Conservation (phyloP, 92 coral and sea anemone genomes). For the Porites cylindrica region DNA sequence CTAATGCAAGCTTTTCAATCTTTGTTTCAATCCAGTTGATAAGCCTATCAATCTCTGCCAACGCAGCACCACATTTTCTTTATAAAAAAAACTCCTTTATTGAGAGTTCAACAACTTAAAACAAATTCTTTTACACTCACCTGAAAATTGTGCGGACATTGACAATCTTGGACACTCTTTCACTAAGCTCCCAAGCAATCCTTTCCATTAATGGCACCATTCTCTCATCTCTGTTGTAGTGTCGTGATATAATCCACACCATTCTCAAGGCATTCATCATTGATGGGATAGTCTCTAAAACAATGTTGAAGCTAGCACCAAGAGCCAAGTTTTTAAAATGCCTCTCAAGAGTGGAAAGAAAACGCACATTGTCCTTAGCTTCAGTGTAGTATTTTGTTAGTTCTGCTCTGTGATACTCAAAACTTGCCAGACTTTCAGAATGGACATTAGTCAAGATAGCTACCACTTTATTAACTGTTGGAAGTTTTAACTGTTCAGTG, state of each 20-base stretch:
- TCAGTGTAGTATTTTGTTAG: constrained; percentile 95
- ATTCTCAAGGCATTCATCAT: constrained; percentile 99
- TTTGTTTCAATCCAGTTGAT: no score
- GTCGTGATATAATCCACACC: constrained; percentile 99
- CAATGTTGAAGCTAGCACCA: constrained; percentile 97
- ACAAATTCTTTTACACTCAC: constrained; percentile 52
- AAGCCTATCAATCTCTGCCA: no score
- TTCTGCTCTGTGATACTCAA: constrained; percentile 97
- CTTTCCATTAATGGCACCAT: constrained; percentile 99
- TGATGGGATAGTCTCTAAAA: constrained; percentile 98
- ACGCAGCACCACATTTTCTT: no score
- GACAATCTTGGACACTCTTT: constrained; percentile 95
- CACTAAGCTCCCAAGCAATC: constrained; percentile 99
- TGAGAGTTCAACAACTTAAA: no score
- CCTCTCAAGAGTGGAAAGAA: constrained; percentile 94
- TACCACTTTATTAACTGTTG: constrained; percentile 93
- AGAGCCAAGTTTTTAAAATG: constrained; percentile 98
- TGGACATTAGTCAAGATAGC: constrained; percentile 81
- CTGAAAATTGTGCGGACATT: constrained; percentile 94
- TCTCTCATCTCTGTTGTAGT: constrained; percentile 98
- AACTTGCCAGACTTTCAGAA: constrained; percentile 91
- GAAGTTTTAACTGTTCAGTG: constrained; percentile 95
- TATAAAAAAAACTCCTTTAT: no score
- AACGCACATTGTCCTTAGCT: constrained; percentile 98
- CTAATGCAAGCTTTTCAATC: no score